Evolutionary conservation across 2,797 vertebrate genomes (phyloP), one percentile per base, ranked within the genome.

Genomic region (Sebastes minor): DNA sequence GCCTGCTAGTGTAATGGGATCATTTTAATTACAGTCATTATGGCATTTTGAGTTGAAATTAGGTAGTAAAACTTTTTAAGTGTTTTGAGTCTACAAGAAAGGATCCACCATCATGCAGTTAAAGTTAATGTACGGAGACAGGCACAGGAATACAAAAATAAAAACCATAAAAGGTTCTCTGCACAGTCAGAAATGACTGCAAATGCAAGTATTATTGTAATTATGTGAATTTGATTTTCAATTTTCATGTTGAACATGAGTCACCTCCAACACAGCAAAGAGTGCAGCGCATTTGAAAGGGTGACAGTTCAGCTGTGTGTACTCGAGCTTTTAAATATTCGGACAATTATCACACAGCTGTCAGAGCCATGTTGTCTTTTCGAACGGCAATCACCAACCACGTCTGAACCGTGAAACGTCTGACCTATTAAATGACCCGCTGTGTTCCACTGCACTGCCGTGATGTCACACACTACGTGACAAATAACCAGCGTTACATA

Each of bases 261-360:
- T 81, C 62, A 56, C 18, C 76, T 78, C 49, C 27, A 65, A 52
- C 72, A 64, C 23, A 23, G 27, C 22, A 61, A 10, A 46, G 18
- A 62, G 23, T 3, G 71, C 38, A 8, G 52, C 18, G 8, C 7
- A 7, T 76, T 71, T 80, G 35, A 1, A 52, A 22, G 11, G 10
- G 62, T 30, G 42, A 69, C 28, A 28, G 27, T 75, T 81, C 55
- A 35, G 63, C 60, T 80, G n/a, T 25, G 8, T 25, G 57, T 18
- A 16, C 46, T 64, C 8, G 0, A 22, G 25, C 59, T 79, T 76
- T 53, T 38, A 81, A 81, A 46, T 53, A 65, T 80, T 82, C 11
- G 2, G 28, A 46, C 55, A 63, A 77, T 79, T 75, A 79, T 85
- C 59, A 55, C 78, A 55, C 25, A 74, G 28, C 32, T 82, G 76